Evolutionary conservation across 2,797 vertebrate genomes (phyloP), one percentile per base, ranked within the genome.

Genomic region (Sardinella longiceps): DNA sequence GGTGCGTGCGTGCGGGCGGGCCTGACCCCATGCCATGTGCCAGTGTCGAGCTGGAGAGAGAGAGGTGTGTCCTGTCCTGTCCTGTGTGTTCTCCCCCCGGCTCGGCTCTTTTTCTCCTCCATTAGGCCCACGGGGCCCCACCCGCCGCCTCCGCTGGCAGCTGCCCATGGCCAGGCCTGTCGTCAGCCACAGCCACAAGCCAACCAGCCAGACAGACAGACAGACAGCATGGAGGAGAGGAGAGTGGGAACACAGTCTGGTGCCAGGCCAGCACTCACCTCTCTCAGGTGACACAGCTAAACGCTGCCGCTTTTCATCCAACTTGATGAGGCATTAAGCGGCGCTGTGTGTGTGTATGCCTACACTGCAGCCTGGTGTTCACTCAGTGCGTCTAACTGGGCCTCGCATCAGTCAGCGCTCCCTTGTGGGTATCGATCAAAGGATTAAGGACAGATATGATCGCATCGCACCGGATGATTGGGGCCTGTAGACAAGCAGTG

Each of bases 51-150:
- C 60, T 10, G 60, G 1, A 28, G 58, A 48, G 12, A 48, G 7
- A 45, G 7, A 45, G 7, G 1, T 4, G 0, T 12, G 58, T 11
- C n/a, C 58, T n/a, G n/a, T n/a, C n/a, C n/a, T n/a, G 15, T 63
- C 9, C 11, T 30, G 11, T 28, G 60, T 30, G 11, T 63, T 63
- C 25, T 63, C 25, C 7, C n/a, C n/a, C n/a, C n/a, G n/a, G n/a
- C n/a, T n/a, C 14, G 60, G 60, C 28, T 63, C 58, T 63, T 63
- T 63, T 63, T 63, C 28, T 30, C 60, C 60, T 63, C 60, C 60
- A 63, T 63, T 63, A 63, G 28, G 60, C 60, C 60, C 60, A 15
- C 28, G n/a, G 60, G 60, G 60, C 10, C 60, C 2, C 25, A 7
- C 60, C 2, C 25, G 23, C 20, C 60, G 12, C 7, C 60, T 58